A percentile compares a stretch with the other conserved stretches of the same genome.
Conservation (phyloP, 2,888 invertebrate species). For the Pandemis corylana region DNA sequence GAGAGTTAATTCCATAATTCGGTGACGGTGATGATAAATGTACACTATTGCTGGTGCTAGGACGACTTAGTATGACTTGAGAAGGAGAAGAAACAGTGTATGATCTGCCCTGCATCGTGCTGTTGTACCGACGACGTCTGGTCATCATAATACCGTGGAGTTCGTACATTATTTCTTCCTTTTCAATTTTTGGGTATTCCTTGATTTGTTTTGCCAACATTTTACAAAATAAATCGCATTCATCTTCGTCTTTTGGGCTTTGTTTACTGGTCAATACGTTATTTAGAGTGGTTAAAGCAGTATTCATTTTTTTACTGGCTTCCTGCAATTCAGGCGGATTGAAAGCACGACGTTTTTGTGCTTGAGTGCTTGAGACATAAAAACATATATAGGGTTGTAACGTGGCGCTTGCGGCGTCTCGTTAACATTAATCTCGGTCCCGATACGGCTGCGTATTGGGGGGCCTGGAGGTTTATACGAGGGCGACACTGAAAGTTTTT, state of each 20-base stretch:
- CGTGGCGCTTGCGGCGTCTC: too few species aligned
- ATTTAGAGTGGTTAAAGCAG: slow-evolving; percentile 36
- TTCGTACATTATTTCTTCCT: slow-evolving; percentile 41
- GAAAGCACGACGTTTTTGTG: too few species aligned
- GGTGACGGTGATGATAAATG: slow-evolving; percentile 12
- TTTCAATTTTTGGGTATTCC: slow-evolving; percentile 41
- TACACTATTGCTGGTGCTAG: background rate
- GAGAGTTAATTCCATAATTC: slow-evolving; percentile 6
- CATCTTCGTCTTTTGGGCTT: slow-evolving; percentile 40
- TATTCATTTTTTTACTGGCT: slow-evolving; percentile 23
- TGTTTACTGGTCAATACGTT: slow-evolving; percentile 44
- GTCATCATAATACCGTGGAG: slow-evolving; percentile 36
- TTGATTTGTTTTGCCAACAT: slow-evolving; percentile 41
- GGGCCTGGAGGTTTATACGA: too few species aligned
- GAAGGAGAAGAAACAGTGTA: slow-evolving; percentile 8
- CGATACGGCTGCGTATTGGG: too few species aligned
- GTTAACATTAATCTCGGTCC: too few species aligned
- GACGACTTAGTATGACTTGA: background rate
- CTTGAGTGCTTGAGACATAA: too few species aligned
- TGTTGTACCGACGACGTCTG: slow-evolving; percentile 29
- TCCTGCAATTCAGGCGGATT: slow-evolving; percentile 11
- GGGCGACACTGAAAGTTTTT: too few species aligned
- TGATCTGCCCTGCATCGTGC: background rate
- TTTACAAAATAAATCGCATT: slow-evolving; percentile 42
- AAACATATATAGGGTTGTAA: too few species aligned